phyloP scores from a whole-genome alignment of 1,140 invertebrate genomes.

The Littorina saxatilis region DNA sequence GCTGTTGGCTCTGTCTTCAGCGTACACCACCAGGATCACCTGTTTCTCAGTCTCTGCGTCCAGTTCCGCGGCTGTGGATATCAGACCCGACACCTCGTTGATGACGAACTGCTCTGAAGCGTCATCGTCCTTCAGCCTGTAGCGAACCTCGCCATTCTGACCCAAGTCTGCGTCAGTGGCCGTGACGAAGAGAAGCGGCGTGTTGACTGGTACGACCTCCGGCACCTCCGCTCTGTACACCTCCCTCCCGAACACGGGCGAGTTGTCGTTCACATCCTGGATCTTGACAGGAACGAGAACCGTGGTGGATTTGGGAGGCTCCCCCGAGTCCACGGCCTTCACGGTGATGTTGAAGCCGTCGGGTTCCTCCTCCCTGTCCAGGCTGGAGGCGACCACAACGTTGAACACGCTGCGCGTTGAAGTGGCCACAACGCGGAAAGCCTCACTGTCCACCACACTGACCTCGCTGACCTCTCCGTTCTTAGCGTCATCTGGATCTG shows the following conservation, averaged over 20 bases:
- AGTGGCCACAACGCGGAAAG: conserved; percentile 86
- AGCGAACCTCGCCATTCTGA: conserved; percentile 85
- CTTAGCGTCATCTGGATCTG: conserved; percentile 87
- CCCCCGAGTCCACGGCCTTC: conserved; percentile 88
- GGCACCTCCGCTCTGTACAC: conserved; percentile 91
- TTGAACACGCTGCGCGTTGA: conserved; percentile 80
- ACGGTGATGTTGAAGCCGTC: conserved; percentile 85
- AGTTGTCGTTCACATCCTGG: conserved; percentile 89
- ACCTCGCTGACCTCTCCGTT: conserved; percentile 89
- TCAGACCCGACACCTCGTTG: conserved; percentile 85
- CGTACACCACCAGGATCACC: conserved; percentile 60
- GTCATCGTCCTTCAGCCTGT: conserved; percentile 82
- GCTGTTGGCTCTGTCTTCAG: conserved; percentile 83
- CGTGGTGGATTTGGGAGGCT: conserved; percentile 79
- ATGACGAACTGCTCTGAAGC: conserved; percentile 64
- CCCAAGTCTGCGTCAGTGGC: conserved; percentile 81
- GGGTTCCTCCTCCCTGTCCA: conserved; percentile 83
- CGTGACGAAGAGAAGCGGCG: conserved; percentile 81
- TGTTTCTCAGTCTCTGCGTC: conserved; percentile 65
- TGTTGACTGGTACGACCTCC: conserved; percentile 92
- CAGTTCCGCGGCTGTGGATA: conserved; percentile 83
- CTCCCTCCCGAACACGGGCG: conserved; percentile 91
- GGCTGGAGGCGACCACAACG: conserved; percentile 76
- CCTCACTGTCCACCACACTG: conserved; percentile 90
- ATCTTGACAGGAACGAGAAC: conserved; percentile 78